Conservation (phyloP, 2,888 invertebrate genomes). For the Drosophila melanosoma region DNA sequence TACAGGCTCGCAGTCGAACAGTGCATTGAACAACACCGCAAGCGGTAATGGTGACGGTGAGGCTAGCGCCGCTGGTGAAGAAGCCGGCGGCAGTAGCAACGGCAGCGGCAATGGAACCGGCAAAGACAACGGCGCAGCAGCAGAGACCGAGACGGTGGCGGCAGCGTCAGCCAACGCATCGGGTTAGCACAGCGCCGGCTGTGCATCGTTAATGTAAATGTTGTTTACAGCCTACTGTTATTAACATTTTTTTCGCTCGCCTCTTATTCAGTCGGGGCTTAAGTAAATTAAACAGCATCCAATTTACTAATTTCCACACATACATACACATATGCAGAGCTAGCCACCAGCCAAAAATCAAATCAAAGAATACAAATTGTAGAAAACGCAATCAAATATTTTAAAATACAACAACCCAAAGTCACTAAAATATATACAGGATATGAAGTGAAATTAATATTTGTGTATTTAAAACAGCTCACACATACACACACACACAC, state of each 20-base stretch:
- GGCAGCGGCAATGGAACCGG: conserved; percentile 23
- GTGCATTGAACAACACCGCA: conserved; percentile 64
- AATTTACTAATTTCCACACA: conserved; percentile 33
- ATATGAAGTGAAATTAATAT: not conserved
- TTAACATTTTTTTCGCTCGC: conserved; percentile 60
- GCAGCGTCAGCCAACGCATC: conserved; percentile 27
- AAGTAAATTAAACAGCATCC: conserved; percentile 39
- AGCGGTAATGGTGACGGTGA: conserved; percentile 44
- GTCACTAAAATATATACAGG: not conserved
- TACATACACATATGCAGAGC: conserved; percentile 19
- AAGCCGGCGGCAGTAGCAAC: conserved; percentile 22
- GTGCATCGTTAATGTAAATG: conserved; percentile 67
- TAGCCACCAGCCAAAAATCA: not conserved
- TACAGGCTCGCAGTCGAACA: conserved; percentile 75
- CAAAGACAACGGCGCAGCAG: conserved; percentile 19
- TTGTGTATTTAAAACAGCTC: not conserved
- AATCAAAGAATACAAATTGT: not conserved
- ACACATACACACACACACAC: conserved; percentile 7
- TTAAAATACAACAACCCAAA: conserved; percentile 4
- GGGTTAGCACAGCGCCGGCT: conserved; percentile 29
- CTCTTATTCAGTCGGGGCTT: conserved; percentile 33
- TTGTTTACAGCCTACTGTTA: conserved; percentile 65
- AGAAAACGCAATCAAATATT: not conserved
- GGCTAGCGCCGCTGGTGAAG: conserved; percentile 23
- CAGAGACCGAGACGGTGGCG: conserved; percentile 7